Conservation (phyloP, 2,113 vertebrate species). For the Pluvialis apricaria region DNA sequence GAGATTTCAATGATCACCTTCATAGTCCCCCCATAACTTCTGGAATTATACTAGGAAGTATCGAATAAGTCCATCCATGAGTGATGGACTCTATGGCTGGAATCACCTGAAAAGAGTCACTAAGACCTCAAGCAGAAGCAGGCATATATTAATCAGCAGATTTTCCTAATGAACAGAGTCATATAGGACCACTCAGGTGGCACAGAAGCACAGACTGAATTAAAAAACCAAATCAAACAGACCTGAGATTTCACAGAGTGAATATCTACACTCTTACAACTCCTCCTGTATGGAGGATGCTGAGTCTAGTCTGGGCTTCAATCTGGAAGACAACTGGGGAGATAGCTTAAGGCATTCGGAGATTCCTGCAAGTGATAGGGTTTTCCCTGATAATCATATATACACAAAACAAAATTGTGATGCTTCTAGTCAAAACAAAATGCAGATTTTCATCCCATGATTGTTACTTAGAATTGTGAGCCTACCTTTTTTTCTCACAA, state of each 20-base stretch:
- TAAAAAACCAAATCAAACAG: neutral
- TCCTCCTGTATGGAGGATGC: neutral
- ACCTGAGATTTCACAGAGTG: neutral
- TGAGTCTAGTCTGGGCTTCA: neutral
- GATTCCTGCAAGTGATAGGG: neutral
- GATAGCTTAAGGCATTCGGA: neutral
- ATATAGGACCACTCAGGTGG: neutral
- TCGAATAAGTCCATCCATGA: rapidly evolving
- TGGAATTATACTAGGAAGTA: neutral
- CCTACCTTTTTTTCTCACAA: neutral
- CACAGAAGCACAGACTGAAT: neutral
- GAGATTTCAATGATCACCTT: neutral
- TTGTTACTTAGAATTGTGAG: neutral
- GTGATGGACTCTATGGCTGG: neutral
- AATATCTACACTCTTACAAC: neutral
- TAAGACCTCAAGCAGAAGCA: neutral
- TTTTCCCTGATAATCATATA: neutral
- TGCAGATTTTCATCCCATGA: neutral
- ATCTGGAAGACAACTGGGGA: neutral
- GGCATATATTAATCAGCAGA: neutral
- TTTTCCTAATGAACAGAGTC: neutral
- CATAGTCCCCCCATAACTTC: neutral
- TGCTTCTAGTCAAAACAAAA: neutral
- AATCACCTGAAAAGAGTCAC: neutral
- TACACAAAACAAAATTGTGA: neutral